Percentiles rank a stretch among this genome's conserved stretches.
phyloP scores from a whole-genome alignment of 2,888 invertebrate genomes.

The Hirtodrosophila duncani region DNA sequence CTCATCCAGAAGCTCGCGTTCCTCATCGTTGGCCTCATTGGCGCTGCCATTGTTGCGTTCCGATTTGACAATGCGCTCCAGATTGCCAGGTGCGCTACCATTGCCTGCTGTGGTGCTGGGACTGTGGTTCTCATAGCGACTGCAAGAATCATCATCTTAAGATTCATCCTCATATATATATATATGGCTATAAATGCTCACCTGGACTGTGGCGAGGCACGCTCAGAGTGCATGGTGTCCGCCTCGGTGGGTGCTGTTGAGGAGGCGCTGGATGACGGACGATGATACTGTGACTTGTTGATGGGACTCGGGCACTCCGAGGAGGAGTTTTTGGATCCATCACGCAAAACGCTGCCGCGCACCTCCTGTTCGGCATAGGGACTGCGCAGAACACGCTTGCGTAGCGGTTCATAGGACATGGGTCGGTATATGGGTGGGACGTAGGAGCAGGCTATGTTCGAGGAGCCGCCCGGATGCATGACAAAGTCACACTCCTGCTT shows the following conservation, averaged over 20 bases:
- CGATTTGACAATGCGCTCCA: conserved; percentile 76
- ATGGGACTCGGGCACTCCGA: conserved; percentile 79
- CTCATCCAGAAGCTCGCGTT: conserved; percentile 77
- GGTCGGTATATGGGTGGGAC: conserved; percentile 78
- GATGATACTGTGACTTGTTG: conserved; percentile 76
- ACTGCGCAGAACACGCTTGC: conserved; percentile 81
- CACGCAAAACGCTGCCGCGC: conserved; percentile 84
- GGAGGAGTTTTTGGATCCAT: conserved; percentile 79
- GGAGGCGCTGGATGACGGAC: conserved; percentile 78
- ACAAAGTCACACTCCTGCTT: conserved; percentile 79
- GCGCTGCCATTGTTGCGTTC: conserved; percentile 78
- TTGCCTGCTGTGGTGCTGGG: conserved; percentile 78
- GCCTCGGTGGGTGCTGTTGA: conserved; percentile 79
- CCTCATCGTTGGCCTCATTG: conserved; percentile 77
- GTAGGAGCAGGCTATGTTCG: conserved; percentile 73
- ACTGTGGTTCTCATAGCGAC: conserved; percentile 79
- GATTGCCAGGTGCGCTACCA: conserved; percentile 57
- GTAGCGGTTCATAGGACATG: conserved; percentile 78
- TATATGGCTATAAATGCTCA: conserved; percentile 33
- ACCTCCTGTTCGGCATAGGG: conserved; percentile 79
- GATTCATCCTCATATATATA: neutral
- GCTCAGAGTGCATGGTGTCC: conserved; percentile 78
- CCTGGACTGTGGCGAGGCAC: conserved; percentile 78
- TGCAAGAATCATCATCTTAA: conserved; percentile 30
- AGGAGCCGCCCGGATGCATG: conserved; percentile 77